Percentiles rank a stretch among this genome's conserved stretches.
Evolutionary conservation across 2,113 vertebrate genomes (phyloP).

Genomic region (Varanus komodoensis): DNA sequence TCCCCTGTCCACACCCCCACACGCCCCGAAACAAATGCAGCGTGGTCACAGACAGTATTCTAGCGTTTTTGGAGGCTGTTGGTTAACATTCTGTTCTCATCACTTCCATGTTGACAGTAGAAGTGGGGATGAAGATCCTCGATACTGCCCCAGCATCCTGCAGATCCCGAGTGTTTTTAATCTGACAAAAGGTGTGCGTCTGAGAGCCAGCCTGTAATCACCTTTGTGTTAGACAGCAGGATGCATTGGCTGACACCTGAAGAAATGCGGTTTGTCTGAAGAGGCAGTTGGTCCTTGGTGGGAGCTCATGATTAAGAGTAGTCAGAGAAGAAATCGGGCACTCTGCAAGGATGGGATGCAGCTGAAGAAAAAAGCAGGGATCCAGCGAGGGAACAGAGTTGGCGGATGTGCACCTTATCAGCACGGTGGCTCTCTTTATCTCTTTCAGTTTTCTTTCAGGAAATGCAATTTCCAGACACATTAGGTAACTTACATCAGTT

Average conservation of each 20-base stretch:
- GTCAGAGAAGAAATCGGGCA: not conserved
- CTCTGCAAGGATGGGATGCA: no score
- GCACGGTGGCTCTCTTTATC: no score
- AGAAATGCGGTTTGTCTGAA: not conserved
- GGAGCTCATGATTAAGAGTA: not conserved
- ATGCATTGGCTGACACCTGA: not conserved
- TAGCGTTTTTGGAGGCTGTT: not conserved
- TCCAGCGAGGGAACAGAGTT: no score
- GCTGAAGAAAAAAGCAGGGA: not conserved
- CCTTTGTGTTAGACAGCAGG: accelerated
- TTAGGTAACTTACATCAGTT: no score
- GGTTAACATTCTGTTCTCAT: slow-evolving; percentile 55
- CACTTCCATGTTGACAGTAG: slow-evolving; percentile 9
- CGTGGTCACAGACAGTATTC: no score
- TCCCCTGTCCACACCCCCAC: not conserved
- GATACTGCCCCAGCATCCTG: slow-evolving; percentile 23
- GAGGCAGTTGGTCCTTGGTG: not conserved
- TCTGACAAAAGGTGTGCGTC: slow-evolving; percentile 5
- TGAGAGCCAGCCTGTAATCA: not conserved
- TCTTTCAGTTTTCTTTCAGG: no score
- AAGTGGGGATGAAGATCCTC: slow-evolving; percentile 15
- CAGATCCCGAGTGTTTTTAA: accelerated
- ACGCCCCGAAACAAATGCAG: not conserved
- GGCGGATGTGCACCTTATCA: not conserved
- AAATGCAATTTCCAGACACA: no score